These are phyloP conservation scores for Psittacula echo DNA, from an alignment of 2,797 vertebrate species.

Conservation along the genomic window DNA sequence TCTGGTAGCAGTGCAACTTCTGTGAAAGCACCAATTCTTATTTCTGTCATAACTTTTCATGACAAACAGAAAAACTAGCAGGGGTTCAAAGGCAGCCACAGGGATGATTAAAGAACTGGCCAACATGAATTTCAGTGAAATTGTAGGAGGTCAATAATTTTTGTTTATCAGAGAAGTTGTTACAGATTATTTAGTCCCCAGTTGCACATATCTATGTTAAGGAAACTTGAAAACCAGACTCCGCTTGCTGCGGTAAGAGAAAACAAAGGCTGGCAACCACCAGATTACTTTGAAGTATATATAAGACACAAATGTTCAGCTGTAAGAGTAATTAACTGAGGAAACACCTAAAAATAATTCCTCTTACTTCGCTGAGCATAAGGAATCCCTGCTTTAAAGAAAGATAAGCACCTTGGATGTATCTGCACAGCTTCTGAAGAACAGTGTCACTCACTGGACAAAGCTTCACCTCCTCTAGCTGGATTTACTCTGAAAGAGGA, in stretches of 20 bases:
- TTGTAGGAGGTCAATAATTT: background rate
- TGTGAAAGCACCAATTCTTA: background rate
- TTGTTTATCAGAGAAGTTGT: background rate
- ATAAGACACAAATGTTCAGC: background rate
- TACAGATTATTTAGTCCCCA: conserved; percentile 1
- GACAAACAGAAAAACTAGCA: background rate
- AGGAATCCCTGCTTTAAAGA: conserved; percentile 75
- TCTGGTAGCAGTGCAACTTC: background rate
- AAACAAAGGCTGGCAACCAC: background rate
- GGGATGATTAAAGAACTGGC: background rate
- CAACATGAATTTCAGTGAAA: background rate
- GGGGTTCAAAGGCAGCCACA: background rate
- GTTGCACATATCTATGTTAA: background rate
- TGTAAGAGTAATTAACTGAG: background rate
- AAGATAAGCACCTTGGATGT: conserved; percentile 39
- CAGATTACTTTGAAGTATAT: background rate
- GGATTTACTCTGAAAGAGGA: background rate
- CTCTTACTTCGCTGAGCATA: conserved; percentile 62
- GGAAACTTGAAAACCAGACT: background rate
- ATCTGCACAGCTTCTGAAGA: conserved; percentile 64
- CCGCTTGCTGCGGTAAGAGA: background rate
- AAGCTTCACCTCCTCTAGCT: background rate
- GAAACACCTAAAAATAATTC: conserved; percentile 11
- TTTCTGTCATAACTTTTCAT: background rate
- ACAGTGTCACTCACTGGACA: conserved; percentile 24